These are phyloP conservation scores for Lophochroa leadbeateri DNA, from an alignment of 2,113 vertebrate genomes.

Conservation along the genomic window DNA sequence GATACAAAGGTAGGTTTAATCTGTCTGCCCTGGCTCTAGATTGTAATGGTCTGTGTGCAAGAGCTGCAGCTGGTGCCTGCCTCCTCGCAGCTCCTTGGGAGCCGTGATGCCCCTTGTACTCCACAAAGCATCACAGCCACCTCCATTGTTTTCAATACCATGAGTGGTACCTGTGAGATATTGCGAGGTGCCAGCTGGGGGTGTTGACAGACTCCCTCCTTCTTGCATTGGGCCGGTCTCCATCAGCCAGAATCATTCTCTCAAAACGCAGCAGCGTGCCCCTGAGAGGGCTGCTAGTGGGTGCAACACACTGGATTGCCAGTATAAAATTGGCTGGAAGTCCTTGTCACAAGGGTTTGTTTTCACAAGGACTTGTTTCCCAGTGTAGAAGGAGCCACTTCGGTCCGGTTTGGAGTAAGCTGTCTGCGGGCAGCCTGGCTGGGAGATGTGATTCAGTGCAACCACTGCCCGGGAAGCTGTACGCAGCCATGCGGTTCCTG, in stretches of 20 bases:
- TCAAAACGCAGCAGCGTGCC: fast-evolving
- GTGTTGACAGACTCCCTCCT: fast-evolving
- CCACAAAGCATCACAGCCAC: not conserved
- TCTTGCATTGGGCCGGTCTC: not conserved
- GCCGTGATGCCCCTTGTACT: not conserved
- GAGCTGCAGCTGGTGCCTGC: not conserved
- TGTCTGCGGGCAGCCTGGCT: not conserved
- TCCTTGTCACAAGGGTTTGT: not conserved
- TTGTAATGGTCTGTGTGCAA: not conserved
- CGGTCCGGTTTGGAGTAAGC: not conserved
- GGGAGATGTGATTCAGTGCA: not conserved
- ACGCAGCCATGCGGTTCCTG: not conserved
- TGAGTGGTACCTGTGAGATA: fast-evolving
- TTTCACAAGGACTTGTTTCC: not conserved
- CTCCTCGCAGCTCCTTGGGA: not conserved
- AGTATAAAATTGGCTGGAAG: not conserved
- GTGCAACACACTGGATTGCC: fast-evolving
- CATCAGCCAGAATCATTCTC: fast-evolving
- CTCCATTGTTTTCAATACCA: not conserved
- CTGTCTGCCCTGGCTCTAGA: not conserved
- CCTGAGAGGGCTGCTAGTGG: not conserved
- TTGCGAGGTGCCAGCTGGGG: not conserved
- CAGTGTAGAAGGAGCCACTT: not conserved
- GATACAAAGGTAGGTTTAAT: not conserved
- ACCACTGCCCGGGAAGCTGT: not conserved